Evolutionary conservation across 2,797 vertebrate genomes (phyloP), one percentile per base, ranked within the genome.

Genomic region (Potorous gilbertii): DNA sequence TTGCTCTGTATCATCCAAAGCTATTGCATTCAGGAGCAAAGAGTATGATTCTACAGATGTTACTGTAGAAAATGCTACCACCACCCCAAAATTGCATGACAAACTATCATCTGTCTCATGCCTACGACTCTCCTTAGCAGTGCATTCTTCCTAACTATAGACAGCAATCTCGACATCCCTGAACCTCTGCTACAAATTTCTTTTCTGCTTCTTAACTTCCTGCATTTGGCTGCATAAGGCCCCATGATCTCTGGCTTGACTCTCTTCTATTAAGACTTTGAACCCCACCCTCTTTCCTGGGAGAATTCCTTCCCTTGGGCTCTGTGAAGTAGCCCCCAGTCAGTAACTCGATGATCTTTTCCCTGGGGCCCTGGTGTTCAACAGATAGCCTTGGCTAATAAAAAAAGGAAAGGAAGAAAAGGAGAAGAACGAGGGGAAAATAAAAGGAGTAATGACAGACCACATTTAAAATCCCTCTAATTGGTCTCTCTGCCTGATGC

Each of bases 161-260:
- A 56, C 29, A 46, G 55, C 34, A 46, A 52, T 12, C 91, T 93
- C 92, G 54, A 92, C 90, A 57, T 96, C 92, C 50, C 21, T 31
- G 93, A 40, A 57, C 90, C n/a, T 94, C 54, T 92, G 96, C 66
- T 56, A 89, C 24, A 74, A 55, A 81, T 59, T 62, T 94, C 52
- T 87, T 87, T 87, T 50, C 21, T 87, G 40, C 74, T 50, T 87
- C 74, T 9, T 50, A 87, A 50, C 74, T 87, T n/a, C 66, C 40
- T 50, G 40, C 40, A 87, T 50, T 87, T 87, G 74, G 21, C 40
- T 87, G 74, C 9, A 46, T 50, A 27, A 40, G 24, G 74, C 74
- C 74, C 74, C 40, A 50, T 87, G 40, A 87, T 87, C 74, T 87
- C n/a, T 6, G 24, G 62, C 40, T 50, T 87, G 46, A 87, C 74